These are phyloP conservation scores for Echinops telfairi DNA, from an alignment of 2,113 vertebrate species.

Conservation along the genomic window DNA sequence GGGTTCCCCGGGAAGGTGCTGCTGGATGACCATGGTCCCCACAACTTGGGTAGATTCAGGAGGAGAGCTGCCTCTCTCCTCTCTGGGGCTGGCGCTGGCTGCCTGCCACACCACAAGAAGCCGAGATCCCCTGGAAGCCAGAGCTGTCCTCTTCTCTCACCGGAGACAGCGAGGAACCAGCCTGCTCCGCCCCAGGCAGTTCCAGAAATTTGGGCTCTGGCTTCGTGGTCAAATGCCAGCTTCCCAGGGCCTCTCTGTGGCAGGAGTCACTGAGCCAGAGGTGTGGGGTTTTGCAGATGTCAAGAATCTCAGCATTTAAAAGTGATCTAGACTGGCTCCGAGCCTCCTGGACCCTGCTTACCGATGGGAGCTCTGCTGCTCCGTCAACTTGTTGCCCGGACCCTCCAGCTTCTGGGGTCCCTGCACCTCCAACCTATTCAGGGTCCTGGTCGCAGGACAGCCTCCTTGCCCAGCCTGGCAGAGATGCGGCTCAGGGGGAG, in stretches of 20 bases:
- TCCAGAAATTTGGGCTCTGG: constrained; percentile 78
- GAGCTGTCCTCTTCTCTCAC: constrained; percentile 42
- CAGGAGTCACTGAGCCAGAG: constrained; percentile 67
- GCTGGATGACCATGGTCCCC: not conserved
- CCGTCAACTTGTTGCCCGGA: not conserved
- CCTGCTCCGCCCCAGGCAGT: constrained; percentile 54
- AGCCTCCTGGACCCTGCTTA: not conserved
- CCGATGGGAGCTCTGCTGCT: not conserved
- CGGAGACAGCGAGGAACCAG: constrained; percentile 16
- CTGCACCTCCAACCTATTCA: not conserved
- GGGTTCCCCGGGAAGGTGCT: constrained; percentile 22
- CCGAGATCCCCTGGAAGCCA: constrained; percentile 66
- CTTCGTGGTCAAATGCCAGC: constrained; percentile 71
- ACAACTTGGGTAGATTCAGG: not conserved
- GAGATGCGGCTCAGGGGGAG: not conserved
- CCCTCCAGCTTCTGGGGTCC: not conserved
- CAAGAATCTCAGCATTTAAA: constrained; percentile 33
- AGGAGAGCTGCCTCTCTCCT: not conserved
- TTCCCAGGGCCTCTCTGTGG: constrained; percentile 49
- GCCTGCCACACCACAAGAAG: constrained; percentile 62
- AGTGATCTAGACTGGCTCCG: not conserved
- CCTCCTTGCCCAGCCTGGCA: not conserved
- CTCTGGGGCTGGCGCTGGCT: constrained; percentile 37
- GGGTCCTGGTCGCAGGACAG: not conserved
- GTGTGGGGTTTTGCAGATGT: constrained; percentile 63